Evolutionary conservation across 2,113 vertebrate species (phyloP), one percentile per base, ranked within the genome.

Genomic region (Pteropus alecto): DNA sequence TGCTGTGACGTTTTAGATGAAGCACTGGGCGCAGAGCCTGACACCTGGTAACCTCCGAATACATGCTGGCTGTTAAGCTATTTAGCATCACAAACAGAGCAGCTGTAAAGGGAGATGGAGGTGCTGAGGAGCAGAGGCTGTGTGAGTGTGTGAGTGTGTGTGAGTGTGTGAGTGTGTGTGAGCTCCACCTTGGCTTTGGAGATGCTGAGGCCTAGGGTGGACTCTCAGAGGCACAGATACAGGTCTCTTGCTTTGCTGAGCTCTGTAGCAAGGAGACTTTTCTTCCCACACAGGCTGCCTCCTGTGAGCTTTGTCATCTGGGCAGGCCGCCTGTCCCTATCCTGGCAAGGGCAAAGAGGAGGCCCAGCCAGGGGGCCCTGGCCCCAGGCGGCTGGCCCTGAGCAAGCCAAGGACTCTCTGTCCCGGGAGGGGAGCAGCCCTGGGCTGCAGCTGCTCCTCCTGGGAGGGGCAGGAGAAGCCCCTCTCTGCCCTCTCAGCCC

Each of bases 371-470:
- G 84, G 90, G 87, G 78, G 54, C 76, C 89, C 77, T 41, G 95
- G 94, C 74, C 87, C 61, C 79, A 43, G 73, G 93, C 81, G 1
- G 24, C 85, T 14, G 3, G 2, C 61, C 90, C 18, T 3, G 56
- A 74, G 73, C 85, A 43, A 83, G 92, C 93, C 93, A 83, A 93
- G 95, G 90, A 94, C 88, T 94, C 89, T 35, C 65, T 92, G 96
- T 97, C 87, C 96, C 10, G 81, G 65, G 76, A 94, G 84, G 38
- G 63, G 73, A 41, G 65, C 28, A 26, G 65, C 73, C 24, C 54
- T 35, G 15, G 0, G 11, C 46, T 79, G 96, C 95, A 97, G 96
- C 96, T 96, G 97, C 89, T 97, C 16, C 84, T 90, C 38, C 41
- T 2, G 87, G 77, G 93, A 87, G 93, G 83, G 93, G 82, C 26